Conservation (phyloP, 1,140 invertebrate genomes). For the Eueides isabella region DNA sequence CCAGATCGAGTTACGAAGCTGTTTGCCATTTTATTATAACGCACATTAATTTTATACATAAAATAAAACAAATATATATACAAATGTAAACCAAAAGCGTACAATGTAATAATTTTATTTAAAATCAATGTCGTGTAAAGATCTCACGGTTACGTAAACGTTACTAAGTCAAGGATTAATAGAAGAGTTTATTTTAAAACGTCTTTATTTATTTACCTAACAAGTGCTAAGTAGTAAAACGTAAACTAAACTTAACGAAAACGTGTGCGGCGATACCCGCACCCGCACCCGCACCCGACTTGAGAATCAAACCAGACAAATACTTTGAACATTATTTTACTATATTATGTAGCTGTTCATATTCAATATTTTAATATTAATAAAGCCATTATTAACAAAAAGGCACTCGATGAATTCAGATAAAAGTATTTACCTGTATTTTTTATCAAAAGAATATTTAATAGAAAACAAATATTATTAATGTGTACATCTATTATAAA, state of each 20-base stretch:
- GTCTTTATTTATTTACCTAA: slow-evolving; percentile 77
- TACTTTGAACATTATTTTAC: slow-evolving; percentile 18
- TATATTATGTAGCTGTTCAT: no score
- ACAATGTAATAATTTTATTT: not conserved
- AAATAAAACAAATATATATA: not conserved
- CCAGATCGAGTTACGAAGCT: not conserved
- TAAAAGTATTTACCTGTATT: no score
- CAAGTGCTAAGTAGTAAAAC: slow-evolving; percentile 77
- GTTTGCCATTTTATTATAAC: not conserved
- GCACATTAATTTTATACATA: not conserved
- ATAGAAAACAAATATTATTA: not conserved
- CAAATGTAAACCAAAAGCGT: not conserved
- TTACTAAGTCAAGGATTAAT: slow-evolving; percentile 75
- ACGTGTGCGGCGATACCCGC: slow-evolving; percentile 50
- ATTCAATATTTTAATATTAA: no score
- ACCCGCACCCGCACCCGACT: no score
- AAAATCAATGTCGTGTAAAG: slow-evolving; percentile 43
- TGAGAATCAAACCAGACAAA: slow-evolving; percentile 54
- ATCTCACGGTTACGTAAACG: slow-evolving; percentile 71
- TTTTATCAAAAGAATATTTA: no score
- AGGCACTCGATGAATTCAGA: no score
- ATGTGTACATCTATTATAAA: not conserved
- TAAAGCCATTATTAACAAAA: no score
- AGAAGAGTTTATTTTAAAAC: slow-evolving; percentile 75
- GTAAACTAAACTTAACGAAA: slow-evolving; percentile 65